Percentiles rank a stretch among this genome's conserved stretches.
These are phyloP conservation scores for Eolophus roseicapilla DNA, from an alignment of 2,113 vertebrate species.

Conservation along the genomic window DNA sequence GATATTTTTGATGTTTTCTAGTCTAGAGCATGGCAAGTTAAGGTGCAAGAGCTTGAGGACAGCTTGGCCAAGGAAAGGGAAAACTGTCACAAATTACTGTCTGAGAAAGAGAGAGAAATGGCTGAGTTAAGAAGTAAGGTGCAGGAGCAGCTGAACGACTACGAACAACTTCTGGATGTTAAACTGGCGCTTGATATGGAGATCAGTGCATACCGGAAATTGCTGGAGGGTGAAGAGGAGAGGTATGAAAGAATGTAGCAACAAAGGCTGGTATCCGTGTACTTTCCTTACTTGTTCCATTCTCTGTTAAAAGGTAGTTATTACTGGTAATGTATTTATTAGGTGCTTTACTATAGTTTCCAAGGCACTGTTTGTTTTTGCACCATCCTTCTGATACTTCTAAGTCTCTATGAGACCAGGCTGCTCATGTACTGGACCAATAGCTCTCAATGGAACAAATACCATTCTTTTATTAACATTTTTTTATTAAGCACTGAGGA, in stretches of 20 bases:
- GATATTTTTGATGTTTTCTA: constrained; percentile 28
- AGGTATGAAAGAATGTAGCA: constrained; percentile 72
- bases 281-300: background rate
- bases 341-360: background rate
- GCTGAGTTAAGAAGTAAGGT: constrained; percentile 79
- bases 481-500: background rate
- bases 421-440: background rate
- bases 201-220: constrained; percentile 88
- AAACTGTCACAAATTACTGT: constrained; percentile 67
- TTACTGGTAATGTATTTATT: background rate
- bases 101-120: constrained; percentile 84
- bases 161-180: constrained; percentile 88
- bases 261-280: background rate
- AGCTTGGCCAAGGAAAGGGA: constrained; percentile 82
- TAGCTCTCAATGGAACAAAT: background rate
- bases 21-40: constrained; percentile 84
- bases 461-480: background rate
- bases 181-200: constrained; percentile 93
- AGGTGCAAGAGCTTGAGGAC: constrained; percentile 82
- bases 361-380: background rate
- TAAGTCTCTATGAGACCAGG: background rate
- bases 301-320: background rate
- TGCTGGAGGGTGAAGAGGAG: constrained; percentile 91
- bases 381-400: background rate
- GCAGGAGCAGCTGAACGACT: constrained; percentile 85